Evolutionary conservation across 1,140 invertebrate species (phyloP).

Genomic region (Paraescarpia echinospica): DNA sequence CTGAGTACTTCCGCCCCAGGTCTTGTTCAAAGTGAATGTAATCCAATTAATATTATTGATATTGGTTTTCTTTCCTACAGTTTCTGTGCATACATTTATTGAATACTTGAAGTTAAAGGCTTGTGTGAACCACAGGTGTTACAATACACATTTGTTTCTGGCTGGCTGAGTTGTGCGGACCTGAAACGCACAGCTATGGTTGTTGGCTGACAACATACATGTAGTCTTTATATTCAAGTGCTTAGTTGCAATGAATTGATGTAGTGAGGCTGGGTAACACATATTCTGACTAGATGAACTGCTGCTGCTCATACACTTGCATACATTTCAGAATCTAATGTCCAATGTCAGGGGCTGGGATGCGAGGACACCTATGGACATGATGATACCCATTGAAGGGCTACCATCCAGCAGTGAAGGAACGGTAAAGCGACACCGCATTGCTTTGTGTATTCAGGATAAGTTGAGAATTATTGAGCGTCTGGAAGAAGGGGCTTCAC

Average conservation of each 20-base stretch:
- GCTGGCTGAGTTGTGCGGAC: not conserved
- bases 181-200: not conserved
- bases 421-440: not conserved
- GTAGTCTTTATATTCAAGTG: not conserved
- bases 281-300: not conserved
- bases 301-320: not conserved
- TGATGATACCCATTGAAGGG: not conserved
- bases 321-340: not conserved
- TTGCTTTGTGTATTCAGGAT: slow-evolving; percentile 3
- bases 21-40: no score
- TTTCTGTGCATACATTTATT: not conserved
- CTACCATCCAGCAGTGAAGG: not conserved
- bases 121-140: not conserved
- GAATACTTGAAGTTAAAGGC: not conserved
- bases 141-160: not conserved
- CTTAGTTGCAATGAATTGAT: not conserved
- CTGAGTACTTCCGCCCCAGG: no score
- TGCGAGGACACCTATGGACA: not conserved
- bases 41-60: no score
- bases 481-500: slow-evolving; percentile 1
- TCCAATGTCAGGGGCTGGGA: not conserved
- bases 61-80: no score
- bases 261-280: not conserved
- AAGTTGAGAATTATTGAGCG: slow-evolving; percentile 12
- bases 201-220: not conserved